Conservation (phyloP, 2,797 vertebrate species). For the Sebastes vulpes region DNA sequence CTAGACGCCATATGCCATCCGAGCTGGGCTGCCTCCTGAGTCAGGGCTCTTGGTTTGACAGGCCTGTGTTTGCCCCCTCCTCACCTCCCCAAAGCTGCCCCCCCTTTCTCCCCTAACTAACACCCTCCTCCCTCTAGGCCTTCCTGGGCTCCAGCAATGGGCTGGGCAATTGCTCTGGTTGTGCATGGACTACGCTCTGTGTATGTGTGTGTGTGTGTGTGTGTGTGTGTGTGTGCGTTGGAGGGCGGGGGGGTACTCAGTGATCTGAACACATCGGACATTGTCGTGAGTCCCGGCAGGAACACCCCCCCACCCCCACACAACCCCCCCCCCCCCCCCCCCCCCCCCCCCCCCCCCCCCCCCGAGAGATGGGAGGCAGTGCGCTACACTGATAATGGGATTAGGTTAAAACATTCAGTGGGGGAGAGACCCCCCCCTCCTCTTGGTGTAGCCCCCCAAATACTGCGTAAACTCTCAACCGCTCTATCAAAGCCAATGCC, state of each 20-base stretch:
- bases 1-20: slow-evolving; percentile 99
- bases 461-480: slow-evolving; percentile 71
- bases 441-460: slow-evolving; percentile 49
- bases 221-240: background rate
- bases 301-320: no score
- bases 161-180: slow-evolving; percentile 87
- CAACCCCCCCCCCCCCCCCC: no score
- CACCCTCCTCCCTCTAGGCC: slow-evolving; percentile 71
- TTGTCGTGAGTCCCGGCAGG: slow-evolving; percentile 94
- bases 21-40: slow-evolving; percentile 90
- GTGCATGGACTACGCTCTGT: slow-evolving; percentile 61
- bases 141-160: slow-evolving; percentile 86
- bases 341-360: no score
- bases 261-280: slow-evolving; percentile 95
- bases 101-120: slow-evolving; percentile 52
- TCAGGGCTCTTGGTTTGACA: slow-evolving; percentile 90
- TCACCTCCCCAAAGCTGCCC: slow-evolving; percentile 39
- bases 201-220: slow-evolving; percentile 39
- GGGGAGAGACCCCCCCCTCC: slow-evolving; percentile 67
- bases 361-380: slow-evolving; percentile 86
- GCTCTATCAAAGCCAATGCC: slow-evolving; percentile 63
- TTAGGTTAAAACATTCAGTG: slow-evolving; percentile 88
- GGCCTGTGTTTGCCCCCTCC: slow-evolving; percentile 83
- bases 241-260: slow-evolving; percentile 82
- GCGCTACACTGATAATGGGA: slow-evolving; percentile 92